Evolutionary conservation across 2,797 vertebrate genomes (phyloP).

Genomic region (Threskiornis aethiopicus): DNA sequence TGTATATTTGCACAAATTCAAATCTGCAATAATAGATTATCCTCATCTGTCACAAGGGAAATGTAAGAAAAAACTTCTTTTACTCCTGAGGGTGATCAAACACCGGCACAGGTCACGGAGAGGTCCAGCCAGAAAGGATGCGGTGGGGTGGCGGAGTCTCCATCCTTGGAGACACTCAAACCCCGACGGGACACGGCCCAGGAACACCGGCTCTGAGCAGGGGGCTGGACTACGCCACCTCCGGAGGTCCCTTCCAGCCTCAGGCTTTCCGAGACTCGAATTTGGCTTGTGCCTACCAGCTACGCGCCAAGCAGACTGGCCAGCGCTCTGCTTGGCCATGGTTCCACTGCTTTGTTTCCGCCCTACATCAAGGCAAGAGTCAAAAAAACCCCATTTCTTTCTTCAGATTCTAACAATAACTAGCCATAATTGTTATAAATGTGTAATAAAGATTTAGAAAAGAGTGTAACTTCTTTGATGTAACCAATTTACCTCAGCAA

Average conservation of each 20-base stretch:
- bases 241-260: neutral
- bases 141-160: neutral
- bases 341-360: neutral
- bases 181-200: rapidly evolving
- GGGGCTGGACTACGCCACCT: rapidly evolving
- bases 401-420: neutral
- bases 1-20: neutral
- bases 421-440: neutral
- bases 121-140: neutral
- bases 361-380: neutral
- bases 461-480: neutral
- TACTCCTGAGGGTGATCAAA: neutral
- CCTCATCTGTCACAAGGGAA: neutral
- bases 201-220: neutral
- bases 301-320: neutral
- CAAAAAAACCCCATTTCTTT: neutral
- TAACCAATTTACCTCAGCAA: neutral
- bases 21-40: neutral
- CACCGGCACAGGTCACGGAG: neutral
- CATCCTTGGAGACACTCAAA: neutral
- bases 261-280: neutral
- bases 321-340: neutral
- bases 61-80: neutral
- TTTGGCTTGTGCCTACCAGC: neutral
- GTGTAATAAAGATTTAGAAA: neutral